These are phyloP conservation scores for Holacanthus passer DNA, from an alignment of 2,113 vertebrate genomes.

Conservation along the genomic window DNA sequence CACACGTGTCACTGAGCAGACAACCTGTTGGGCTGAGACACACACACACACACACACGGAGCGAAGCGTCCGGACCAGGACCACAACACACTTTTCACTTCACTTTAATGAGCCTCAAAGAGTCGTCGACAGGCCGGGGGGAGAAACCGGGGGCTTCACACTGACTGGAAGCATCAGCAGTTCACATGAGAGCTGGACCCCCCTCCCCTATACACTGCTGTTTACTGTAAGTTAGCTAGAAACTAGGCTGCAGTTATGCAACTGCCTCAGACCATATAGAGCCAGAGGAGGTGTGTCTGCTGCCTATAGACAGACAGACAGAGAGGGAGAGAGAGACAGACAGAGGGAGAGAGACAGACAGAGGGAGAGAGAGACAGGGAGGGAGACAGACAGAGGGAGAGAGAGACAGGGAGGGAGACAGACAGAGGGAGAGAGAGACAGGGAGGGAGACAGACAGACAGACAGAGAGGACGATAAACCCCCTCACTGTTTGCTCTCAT, in stretches of 20 bases:
- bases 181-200: constrained; percentile 1
- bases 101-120: background rate
- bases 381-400: background rate
- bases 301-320: constrained; percentile 20
- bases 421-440: background rate
- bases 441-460: too few relatives aligned
- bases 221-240: constrained; percentile 74
- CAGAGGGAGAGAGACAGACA: background rate
- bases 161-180: background rate
- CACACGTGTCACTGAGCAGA: constrained; percentile 78
- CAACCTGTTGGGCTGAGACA: constrained; percentile 76
- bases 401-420: background rate
- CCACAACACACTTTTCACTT: background rate
- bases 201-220: constrained; percentile 47
- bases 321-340: background rate
- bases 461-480: background rate
- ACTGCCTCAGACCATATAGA: constrained; percentile 59
- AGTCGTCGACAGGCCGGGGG: background rate
- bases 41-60: too few relatives aligned
- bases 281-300: constrained; percentile 59
- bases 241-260: constrained; percentile 78
- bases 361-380: too few relatives aligned
- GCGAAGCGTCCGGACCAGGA: background rate
- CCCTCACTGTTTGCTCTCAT: background rate
- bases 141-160: background rate